These are phyloP conservation scores for Helicoverpa zea DNA, from an alignment of 1,140 invertebrate species.

Conservation along the genomic window DNA sequence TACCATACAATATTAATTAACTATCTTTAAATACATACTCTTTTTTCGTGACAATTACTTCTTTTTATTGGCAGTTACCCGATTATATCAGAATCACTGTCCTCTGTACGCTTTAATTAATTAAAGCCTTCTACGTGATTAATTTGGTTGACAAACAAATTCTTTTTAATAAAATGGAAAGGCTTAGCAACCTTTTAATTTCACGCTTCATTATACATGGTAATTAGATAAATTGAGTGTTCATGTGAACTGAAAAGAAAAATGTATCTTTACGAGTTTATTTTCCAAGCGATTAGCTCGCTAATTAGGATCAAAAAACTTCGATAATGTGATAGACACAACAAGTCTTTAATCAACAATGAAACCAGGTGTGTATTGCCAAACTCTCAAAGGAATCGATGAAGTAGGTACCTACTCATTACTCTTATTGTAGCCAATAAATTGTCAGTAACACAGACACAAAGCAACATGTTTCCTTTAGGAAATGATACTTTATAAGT, in stretches of 20 bases:
- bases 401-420: slow-evolving; percentile 8
- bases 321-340: background rate
- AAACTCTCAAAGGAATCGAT: background rate
- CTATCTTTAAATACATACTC: too few species aligned
- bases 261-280: too few species aligned
- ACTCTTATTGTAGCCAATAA: slow-evolving; percentile 33
- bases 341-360: slow-evolving; percentile 12
- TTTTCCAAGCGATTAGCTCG: too few species aligned
- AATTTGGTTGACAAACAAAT: too few species aligned
- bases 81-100: background rate
- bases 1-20: too few species aligned
- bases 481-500: slow-evolving; percentile 28
- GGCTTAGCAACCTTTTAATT: too few species aligned
- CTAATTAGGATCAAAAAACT: background rate
- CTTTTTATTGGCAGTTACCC: background rate
- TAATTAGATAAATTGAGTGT: too few species aligned
- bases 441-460: slow-evolving; percentile 8
- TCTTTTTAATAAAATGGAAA: too few species aligned
- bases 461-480: slow-evolving; percentile 33
- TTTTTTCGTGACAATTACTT: background rate
- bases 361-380: background rate
- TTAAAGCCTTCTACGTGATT: too few species aligned
- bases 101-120: too few species aligned
- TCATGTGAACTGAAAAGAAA: too few species aligned
- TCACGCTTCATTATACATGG: too few species aligned